Evolutionary conservation across 2,113 vertebrate species (phyloP).

Genomic region (Procapra przewalskii): DNA sequence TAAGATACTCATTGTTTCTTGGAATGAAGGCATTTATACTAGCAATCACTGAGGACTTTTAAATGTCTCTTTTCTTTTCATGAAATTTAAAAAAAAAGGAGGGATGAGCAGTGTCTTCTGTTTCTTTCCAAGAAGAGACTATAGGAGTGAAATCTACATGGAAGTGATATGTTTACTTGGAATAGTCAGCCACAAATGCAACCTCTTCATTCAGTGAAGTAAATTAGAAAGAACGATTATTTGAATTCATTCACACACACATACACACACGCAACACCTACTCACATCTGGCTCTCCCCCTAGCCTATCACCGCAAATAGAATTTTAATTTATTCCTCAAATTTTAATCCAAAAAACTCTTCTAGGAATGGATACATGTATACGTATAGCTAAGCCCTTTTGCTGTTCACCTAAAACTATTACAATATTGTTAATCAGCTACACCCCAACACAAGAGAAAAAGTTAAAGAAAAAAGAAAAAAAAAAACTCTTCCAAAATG

Average conservation of each 20-base stretch:
- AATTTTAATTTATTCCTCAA: background rate
- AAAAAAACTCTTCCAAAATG: background rate
- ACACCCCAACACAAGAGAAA: background rate
- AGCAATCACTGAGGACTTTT: background rate
- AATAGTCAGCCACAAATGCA: background rate
- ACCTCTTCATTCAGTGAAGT: background rate
- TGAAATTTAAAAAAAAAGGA: background rate
- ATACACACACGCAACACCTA: background rate
- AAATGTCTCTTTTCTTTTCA: background rate
- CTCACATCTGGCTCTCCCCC: background rate
- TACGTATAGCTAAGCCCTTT: background rate
- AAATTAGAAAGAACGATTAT: background rate
- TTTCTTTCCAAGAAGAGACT: background rate
- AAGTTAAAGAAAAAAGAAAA: background rate
- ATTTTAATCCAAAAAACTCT: background rate
- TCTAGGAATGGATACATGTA: background rate
- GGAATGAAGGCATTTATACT: background rate
- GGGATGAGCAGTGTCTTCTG: background rate
- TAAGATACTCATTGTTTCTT: background rate
- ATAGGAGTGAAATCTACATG: background rate
- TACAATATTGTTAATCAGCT: background rate
- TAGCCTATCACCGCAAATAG: background rate
- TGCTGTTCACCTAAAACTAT: background rate
- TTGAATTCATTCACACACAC: background rate
- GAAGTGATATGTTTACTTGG: background rate